Evolutionary conservation across 2,888 invertebrate species (phyloP), one percentile per base, ranked within the genome.

Genomic region (Melanargia galathea): DNA sequence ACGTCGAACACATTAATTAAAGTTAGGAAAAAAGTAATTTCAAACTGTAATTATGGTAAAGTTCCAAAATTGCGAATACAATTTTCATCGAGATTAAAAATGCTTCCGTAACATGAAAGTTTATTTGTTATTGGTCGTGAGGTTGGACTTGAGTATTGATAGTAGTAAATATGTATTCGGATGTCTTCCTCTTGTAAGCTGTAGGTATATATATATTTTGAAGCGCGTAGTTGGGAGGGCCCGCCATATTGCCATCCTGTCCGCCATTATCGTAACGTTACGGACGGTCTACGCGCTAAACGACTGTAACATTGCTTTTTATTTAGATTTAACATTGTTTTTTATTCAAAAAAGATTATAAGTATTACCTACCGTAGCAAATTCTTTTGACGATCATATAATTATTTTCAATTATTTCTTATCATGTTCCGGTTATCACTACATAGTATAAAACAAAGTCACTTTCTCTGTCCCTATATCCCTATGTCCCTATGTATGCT

Each of bases 341-440:
- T 48, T 30, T 49, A 49, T 49, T 49, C 16, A 16, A 48, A 48
- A 22, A 48, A 22, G 46, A 48, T 13, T 10, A 48, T 16, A n/a
- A n/a, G n/a, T n/a, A 51, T 33, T 18, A 51, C 51, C 16, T 18
- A 51, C 30, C 18, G 8, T 16, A 43, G 18, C 18, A 18, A 16
- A 16, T 16, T 43, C 8, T 10, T 43, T 16, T 2, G 43, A 16
- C 5, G 13, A 3, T 1, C 5, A 8, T 30, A 30, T 7, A 30
- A 30, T 30, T 30, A 30, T 13, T 35, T 35, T 35, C 33, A 35
- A 35, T 35, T 30, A 30, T 6, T 3, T 30, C 30, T 30, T 30
- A 30, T 4, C 30, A n/a, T 30, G 5, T 30, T 30, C 8, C 30
- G 30, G 8, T 30, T 30, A 8, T 4, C 8, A 30, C 30, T 30